phyloP scores from a whole-genome alignment of 1,140 invertebrate genomes.

The Epicauta chinensis region DNA sequence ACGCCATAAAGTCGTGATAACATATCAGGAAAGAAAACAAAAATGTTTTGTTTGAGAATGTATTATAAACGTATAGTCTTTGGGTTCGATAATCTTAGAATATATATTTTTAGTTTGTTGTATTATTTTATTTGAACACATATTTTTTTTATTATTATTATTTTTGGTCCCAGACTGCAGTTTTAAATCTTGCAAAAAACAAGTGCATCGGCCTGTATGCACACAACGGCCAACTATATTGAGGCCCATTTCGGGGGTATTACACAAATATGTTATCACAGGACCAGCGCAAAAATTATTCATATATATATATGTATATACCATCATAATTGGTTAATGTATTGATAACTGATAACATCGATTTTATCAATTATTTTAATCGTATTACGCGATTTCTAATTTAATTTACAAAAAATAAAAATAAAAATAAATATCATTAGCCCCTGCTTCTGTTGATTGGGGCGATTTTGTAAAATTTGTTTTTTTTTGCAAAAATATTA shows the following conservation, averaged over 20 bases:
- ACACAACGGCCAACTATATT: not conserved
- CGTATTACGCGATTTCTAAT: too few species aligned
- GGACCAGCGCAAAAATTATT: too few species aligned
- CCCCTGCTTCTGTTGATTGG: too few species aligned
- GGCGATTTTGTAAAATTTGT: too few species aligned
- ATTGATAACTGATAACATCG: too few species aligned
- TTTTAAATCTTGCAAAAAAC: conserved; percentile 2
- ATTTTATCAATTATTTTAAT: too few species aligned
- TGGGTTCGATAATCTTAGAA: conserved; percentile 3
- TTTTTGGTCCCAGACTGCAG: not conserved
- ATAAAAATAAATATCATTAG: too few species aligned
- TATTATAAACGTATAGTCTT: not conserved
- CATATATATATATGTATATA: too few species aligned
- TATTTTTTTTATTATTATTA: not conserved
- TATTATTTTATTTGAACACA: not conserved
- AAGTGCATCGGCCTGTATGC: conserved; percentile 6
- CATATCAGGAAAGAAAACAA: conserved; percentile 9
- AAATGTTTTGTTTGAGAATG: conserved; percentile 13
- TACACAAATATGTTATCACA: too few species aligned
- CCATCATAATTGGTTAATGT: too few species aligned
- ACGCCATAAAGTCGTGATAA: conserved; percentile 7
- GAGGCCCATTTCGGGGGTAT: not conserved
- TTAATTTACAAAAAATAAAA: too few species aligned
- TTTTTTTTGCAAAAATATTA: too few species aligned
- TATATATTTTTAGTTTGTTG: not conserved